phyloP scores from a whole-genome alignment of 2,888 invertebrate genomes.

The Agonopterix arenella region DNA sequence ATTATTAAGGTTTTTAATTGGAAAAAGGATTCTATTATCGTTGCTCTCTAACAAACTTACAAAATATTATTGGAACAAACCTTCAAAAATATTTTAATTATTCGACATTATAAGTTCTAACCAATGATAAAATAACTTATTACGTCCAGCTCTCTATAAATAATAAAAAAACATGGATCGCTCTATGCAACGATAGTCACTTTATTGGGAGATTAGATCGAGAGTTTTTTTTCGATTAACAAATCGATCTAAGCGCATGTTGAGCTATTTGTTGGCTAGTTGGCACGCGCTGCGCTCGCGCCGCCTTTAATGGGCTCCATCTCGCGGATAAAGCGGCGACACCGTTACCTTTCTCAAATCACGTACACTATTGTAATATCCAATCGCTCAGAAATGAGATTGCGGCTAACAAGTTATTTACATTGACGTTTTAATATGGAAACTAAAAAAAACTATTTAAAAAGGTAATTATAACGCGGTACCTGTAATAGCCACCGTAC shows the following conservation, averaged over 20 bases:
- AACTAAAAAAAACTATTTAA: conserved; percentile 74
- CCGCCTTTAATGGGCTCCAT: conserved; percentile 57
- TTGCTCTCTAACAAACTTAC: too few species aligned
- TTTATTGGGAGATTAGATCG: conserved; percentile 22
- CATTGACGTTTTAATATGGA: conserved; percentile 77
- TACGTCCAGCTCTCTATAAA: too few species aligned
- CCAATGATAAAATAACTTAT: too few species aligned
- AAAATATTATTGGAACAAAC: too few species aligned
- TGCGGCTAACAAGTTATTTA: conserved; percentile 78
- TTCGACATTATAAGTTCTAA: too few species aligned
- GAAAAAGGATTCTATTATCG: too few species aligned
- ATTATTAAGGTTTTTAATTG: too few species aligned
- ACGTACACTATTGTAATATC: conserved; percentile 77
- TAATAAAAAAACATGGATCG: too few species aligned
- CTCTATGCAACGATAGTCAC: not conserved
- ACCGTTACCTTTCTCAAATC: conserved; percentile 77
- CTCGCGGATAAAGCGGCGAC: conserved; percentile 71
- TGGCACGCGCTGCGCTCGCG: conserved; percentile 41
- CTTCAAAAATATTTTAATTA: too few species aligned
- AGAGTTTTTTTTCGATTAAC: conserved; percentile 36
- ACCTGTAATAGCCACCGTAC: conserved; percentile 66
- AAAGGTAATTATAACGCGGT: conserved; percentile 73
- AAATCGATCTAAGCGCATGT: conserved; percentile 42
- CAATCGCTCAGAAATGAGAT: conserved; percentile 76
- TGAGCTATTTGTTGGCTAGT: conserved; percentile 18